Percentiles rank a stretch among this genome's conserved stretches.
Evolutionary conservation across 2,797 vertebrate species (phyloP).

Genomic region (Peromyscus eremicus): DNA sequence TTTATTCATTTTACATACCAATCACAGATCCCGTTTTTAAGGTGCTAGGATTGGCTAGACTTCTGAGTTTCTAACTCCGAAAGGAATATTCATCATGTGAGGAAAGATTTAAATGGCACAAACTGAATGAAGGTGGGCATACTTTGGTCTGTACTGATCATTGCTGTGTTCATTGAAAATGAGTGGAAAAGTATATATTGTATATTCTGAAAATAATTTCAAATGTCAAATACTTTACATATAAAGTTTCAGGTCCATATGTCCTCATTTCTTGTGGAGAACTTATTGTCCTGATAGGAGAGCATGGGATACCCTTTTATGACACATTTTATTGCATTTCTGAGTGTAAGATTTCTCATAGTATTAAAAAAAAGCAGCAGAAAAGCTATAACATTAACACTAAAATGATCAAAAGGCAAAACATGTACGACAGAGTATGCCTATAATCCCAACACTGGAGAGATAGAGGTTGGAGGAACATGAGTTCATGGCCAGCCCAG

Average conservation of each 20-base stretch:
- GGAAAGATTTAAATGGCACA: conserved; percentile 21
- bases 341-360: not conserved
- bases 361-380: not conserved
- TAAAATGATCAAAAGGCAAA: conserved; percentile 27
- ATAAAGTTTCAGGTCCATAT: not conserved
- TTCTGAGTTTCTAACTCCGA: not conserved
- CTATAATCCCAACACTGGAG: too few relatives aligned
- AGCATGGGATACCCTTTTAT: not conserved
- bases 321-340: conserved; percentile 46
- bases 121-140: not conserved
- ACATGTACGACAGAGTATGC: too few relatives aligned
- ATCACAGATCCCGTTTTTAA: not conserved
- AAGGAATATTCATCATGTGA: conserved; percentile 20
- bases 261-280: conserved; percentile 9
- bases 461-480: not conserved
- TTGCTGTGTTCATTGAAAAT: not conserved
- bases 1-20: too few relatives aligned
- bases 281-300: not conserved
- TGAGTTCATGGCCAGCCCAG: not conserved
- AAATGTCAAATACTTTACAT: not conserved
- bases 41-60: not conserved
- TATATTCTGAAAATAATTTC: not conserved
- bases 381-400: conserved; percentile 37
- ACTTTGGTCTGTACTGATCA: not conserved
- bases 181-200: not conserved